Evolutionary conservation across 2,113 vertebrate genomes (phyloP).

Genomic region (Brevimyrus niger): DNA sequence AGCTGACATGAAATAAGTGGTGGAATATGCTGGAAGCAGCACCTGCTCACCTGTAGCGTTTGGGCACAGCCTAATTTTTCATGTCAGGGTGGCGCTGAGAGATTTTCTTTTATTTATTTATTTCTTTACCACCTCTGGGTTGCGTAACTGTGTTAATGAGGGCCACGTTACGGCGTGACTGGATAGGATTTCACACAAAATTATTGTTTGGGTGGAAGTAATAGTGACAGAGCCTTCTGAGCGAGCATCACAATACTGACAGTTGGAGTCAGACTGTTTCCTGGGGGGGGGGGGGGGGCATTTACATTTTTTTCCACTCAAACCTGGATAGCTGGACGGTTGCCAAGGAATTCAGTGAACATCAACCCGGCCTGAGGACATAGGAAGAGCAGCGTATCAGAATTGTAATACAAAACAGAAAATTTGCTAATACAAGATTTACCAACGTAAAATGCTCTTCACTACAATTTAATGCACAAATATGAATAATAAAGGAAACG

Average conservation of each 20-base stretch:
- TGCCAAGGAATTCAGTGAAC: background rate
- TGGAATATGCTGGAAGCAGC: background rate
- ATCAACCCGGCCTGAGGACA: background rate
- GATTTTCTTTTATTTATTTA: background rate
- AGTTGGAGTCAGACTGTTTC: background rate
- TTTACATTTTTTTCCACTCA: background rate
- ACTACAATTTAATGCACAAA: background rate
- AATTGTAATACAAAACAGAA: background rate
- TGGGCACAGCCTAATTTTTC: background rate
- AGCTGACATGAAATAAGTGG: background rate
- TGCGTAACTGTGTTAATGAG: background rate
- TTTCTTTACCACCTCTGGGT: background rate
- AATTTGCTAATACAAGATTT: background rate
- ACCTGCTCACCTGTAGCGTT: background rate
- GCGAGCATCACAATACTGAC: background rate
- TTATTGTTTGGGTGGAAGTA: background rate
- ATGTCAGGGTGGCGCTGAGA: background rate
- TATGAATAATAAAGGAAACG: background rate
- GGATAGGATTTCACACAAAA: background rate
- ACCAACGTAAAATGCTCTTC: background rate
- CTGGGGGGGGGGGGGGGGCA: background rate
- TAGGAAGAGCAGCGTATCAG: background rate
- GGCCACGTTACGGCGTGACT: background rate
- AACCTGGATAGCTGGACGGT: background rate
- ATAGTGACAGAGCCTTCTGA: background rate